These are phyloP conservation scores for Lepus americanus DNA, from an alignment of 2,113 vertebrate genomes.

Conservation along the genomic window DNA sequence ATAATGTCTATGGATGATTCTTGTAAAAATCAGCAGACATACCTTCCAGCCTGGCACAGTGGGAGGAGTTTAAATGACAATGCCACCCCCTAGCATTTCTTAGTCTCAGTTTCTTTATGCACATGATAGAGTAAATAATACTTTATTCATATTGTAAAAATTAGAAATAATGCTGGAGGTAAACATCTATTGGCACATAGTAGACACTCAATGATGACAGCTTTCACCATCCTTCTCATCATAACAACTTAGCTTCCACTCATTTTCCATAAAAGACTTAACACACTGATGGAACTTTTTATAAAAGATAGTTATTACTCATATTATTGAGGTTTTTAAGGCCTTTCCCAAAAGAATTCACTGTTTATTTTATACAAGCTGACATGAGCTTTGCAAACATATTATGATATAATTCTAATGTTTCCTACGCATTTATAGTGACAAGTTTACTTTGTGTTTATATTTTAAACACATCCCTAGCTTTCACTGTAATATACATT, in stretches of 20 bases:
- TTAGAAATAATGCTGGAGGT: neutral
- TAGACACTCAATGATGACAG: neutral
- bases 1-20: neutral
- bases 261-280: neutral
- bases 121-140: neutral
- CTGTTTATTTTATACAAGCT: neutral
- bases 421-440: slow-evolving; percentile 1
- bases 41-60: neutral
- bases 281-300: slow-evolving; percentile 3
- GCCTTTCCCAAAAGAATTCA: slow-evolving; percentile 33
- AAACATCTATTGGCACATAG: neutral
- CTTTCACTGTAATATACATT: neutral
- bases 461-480: slow-evolving; percentile 35
- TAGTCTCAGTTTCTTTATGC: slow-evolving; percentile 5
- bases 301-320: neutral
- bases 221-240: neutral
- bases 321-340: slow-evolving; percentile 21
- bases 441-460: slow-evolving; percentile 18
- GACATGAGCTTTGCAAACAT: neutral
- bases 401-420: slow-evolving; percentile 13
- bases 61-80: neutral
- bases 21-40: slow-evolving; percentile 57
- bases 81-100: neutral
- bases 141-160: slow-evolving; percentile 7
- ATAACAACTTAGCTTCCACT: neutral